Evolutionary conservation across 2,797 vertebrate species (phyloP).

Genomic region (Enteromius trimaculatus): DNA sequence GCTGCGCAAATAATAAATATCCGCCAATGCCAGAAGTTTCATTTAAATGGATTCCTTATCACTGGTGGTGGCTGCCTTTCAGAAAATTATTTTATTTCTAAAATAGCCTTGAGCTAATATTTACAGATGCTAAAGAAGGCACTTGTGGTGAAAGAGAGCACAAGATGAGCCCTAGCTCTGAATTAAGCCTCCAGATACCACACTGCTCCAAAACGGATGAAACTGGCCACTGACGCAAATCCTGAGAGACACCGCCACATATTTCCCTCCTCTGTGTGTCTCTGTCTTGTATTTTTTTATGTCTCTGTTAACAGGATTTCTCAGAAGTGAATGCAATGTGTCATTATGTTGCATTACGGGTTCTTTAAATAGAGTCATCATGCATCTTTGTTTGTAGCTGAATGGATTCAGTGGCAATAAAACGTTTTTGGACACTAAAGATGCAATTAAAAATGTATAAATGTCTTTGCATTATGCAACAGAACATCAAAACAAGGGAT

Average conservation of each 20-base stretch:
- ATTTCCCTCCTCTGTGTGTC: conserved; percentile 24
- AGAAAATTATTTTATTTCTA: conserved; percentile 38
- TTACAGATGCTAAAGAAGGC: conserved; percentile 41
- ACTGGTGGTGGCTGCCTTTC: conserved; percentile 22
- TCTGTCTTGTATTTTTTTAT: neutral
- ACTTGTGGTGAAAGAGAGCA: conserved; percentile 37
- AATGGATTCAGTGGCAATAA: neutral
- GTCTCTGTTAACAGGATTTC: conserved; percentile 11
- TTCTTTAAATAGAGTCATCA: neutral
- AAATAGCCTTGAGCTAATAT: conserved; percentile 52
- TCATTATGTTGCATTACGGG: conserved; percentile 6
- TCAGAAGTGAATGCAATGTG: conserved; percentile 15
- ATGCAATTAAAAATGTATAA: neutral
- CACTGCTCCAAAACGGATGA: conserved; percentile 18
- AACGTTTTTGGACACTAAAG: neutral
- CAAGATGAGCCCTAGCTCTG: conserved; percentile 49
- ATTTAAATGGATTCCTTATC: conserved; percentile 44
- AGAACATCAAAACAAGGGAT: neutral
- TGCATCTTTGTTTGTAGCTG: neutral
- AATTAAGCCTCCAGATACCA: conserved; percentile 58
- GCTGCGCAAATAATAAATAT: conserved; percentile 51
- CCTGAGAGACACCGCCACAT: conserved; percentile 16
- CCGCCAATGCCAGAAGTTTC: conserved; percentile 13
- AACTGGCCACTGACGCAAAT: conserved; percentile 29
- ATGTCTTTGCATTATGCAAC: neutral